Percentiles rank a stretch among this genome's conserved stretches.
Conservation (phyloP, 2,113 vertebrate species). For the Micronycteris hirsuta region DNA sequence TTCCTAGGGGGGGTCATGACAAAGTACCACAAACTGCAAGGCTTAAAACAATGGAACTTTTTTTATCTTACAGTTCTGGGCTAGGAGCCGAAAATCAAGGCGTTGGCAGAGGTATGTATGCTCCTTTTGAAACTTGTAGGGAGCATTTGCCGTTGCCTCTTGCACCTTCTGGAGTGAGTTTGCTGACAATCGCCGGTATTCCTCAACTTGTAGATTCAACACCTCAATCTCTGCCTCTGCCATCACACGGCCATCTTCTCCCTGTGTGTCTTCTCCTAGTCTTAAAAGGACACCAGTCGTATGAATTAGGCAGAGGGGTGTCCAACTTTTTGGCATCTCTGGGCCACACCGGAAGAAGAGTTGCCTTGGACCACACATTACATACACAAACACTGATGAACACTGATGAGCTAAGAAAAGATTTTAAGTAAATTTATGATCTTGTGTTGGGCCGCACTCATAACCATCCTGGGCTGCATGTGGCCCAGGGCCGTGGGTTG, state of each 20-base stretch:
- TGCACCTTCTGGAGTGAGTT: not conserved
- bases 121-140: not conserved
- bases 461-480: too few relatives aligned
- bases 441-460: too few relatives aligned
- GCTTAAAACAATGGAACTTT: not conserved
- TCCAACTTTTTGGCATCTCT: too few relatives aligned
- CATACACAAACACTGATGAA: too few relatives aligned
- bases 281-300: not conserved
- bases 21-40: not conserved
- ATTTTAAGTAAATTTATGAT: too few relatives aligned
- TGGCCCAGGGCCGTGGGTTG: too few relatives aligned
- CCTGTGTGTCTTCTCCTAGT: not conserved
- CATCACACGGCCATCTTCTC: not conserved
- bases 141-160: not conserved
- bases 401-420: too few relatives aligned
- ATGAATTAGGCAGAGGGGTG: not conserved
- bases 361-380: too few relatives aligned
- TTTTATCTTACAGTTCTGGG: not conserved
- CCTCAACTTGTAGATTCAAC: not conserved
- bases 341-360: too few relatives aligned
- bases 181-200: not conserved
- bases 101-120: not conserved
- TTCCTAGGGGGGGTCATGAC: not conserved
- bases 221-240: not conserved
- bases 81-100: not conserved